A percentile compares a stretch with the other conserved stretches of the same genome.
phyloP scores from a whole-genome alignment of 2,113 vertebrate species.

The Pteruthius melanotis region DNA sequence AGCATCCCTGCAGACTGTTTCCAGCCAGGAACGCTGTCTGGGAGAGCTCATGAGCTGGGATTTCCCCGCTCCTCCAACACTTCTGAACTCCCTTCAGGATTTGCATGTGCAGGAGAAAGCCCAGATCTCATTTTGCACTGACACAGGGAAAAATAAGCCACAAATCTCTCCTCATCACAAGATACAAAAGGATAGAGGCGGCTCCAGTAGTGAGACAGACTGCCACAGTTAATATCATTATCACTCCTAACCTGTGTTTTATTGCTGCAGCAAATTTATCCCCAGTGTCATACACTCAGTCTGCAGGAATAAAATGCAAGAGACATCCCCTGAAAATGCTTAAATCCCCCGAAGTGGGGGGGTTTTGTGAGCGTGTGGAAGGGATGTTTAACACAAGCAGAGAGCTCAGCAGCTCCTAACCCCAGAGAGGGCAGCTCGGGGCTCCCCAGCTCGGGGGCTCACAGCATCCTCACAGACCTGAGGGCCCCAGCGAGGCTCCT shows the following conservation, averaged over 20 bases:
- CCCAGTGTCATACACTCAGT: accelerated
- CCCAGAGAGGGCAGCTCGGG: accelerated
- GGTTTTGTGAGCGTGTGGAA: accelerated
- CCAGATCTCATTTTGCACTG: not conserved
- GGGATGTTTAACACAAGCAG: not conserved
- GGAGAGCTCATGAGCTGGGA: not conserved
- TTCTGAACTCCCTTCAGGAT: not conserved
- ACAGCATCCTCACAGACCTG: accelerated
- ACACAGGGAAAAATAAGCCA: not conserved
- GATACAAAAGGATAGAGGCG: too few relatives aligned
- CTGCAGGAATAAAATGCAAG: not conserved
- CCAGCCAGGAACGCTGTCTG: accelerated
- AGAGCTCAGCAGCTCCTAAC: not conserved
- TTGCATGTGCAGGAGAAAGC: not conserved
- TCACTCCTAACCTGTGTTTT: not conserved
- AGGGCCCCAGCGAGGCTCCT: accelerated
- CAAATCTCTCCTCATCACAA: not conserved
- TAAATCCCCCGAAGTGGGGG: not conserved
- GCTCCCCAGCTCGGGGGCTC: not conserved
- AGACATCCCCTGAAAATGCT: not conserved
- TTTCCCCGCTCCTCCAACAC: accelerated
- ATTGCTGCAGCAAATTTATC: not conserved
- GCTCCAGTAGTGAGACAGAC: not conserved
- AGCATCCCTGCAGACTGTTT: not conserved
- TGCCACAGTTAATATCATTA: not conserved